Evolutionary conservation across 2,888 invertebrate species (phyloP), one percentile per base, ranked within the genome.

Genomic region (Tethea ocularis): DNA sequence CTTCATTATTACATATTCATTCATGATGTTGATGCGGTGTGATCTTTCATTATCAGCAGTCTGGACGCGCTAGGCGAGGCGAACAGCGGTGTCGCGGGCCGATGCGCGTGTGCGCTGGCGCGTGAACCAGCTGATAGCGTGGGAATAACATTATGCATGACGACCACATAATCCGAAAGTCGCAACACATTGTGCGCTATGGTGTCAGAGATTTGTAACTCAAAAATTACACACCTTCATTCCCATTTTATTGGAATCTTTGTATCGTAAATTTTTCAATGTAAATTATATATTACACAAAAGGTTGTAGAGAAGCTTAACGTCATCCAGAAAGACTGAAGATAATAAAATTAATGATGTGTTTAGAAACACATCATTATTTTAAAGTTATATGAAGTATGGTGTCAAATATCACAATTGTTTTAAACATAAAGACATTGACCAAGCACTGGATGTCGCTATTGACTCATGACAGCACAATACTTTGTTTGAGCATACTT

Each of bases 91-190:
- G 84, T 81, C 70, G 74, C 82, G 78, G 79, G 75, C 80, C 71
- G 84, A 75, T 86, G 82, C 77, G 68, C 78, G 72, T 71, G 80
- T 74, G 84, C 87, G 81, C 81, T 82, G 85, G 75, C 77, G 86
- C 91, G 85, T 88, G 78, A 86, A 84, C 87, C 85, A 88, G 85
- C 87, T 88, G 89, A 89, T 89, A 83, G 79, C 88, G 91, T 91
- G 91, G 87, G 91, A 91, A 90, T 75, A 78, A 82, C 83, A 82
- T 83, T 81, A 80, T 82, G 78, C 77, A 75, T 80, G 74, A 78
- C 80, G 64, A 71, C 56, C 60, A 58, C 60, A 61, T 63, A 62
- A 61, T 62, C 68, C 58, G 60, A 11, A 58, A 56, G 56, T 58
- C 62, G 56, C 59, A 66, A 62, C 41, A 17, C 23, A 13, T 23